Base-by-base conservation (phyloP, 2,113 vertebrate genomes). In the Dissostichus mawsoni region DNA sequence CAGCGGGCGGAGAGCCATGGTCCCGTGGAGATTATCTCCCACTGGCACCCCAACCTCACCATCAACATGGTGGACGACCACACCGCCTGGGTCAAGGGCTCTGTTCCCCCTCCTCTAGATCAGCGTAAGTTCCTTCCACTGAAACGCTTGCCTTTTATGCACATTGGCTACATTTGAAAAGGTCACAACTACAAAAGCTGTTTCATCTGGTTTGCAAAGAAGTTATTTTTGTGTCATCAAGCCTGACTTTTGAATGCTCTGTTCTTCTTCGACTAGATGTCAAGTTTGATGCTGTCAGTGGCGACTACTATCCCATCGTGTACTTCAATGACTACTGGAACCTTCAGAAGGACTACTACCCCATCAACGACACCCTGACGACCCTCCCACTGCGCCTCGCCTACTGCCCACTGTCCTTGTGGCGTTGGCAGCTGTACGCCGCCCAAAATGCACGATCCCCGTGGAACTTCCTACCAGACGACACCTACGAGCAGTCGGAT, bases 271-370 rank as follows among this genome's bases (percentile, higher is more conserved):
- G 58, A 12, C 4, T 88, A 99, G 98, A 98, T 44, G 98, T 99
- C 59, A 98, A 98, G 88, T 99, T 99, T 1, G 98, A 99, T 0
- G 96, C 97, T 0, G 95, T 99, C 64, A 99, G 98, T 0, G 98
- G 98, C 0, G 98, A 99, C 73, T 99, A 99, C 87, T 99, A 96
- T 89, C 98, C 98, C 52, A 98, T 99, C 45, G 93, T 99, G 10
- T 99, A 98, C 90, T 98, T 98, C 94, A 99, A 99, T 0, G 98
- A 99, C 80, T 99, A 98, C 95, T 99, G 98, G 98, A 99, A 99
- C 93, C 96, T 99, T 75, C 98, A 99, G 94, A 97, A 97, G 89
- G 98, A 99, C 9, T 98, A 98, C 57, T 97, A 95, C 87, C 96
- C 97, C 73, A 96, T 99, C 86, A 99, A 99, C 0, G 95, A 96